Percentiles rank a stretch among this genome's conserved stretches.
Conservation (phyloP, 2,888 invertebrate genomes). For the Malacosoma neustria region DNA sequence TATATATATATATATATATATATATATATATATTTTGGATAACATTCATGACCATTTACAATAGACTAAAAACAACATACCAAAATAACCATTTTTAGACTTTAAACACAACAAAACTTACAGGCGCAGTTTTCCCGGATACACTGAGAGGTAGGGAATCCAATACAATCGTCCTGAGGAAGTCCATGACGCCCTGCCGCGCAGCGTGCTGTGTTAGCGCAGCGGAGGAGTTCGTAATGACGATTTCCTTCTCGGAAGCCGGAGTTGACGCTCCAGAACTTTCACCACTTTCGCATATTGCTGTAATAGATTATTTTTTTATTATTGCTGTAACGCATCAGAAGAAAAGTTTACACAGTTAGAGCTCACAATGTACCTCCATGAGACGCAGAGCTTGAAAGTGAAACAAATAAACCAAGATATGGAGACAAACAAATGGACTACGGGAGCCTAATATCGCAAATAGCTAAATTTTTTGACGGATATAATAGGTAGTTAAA, state of each 20-base stretch:
- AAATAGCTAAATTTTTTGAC: too few relatives aligned
- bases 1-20: too few relatives aligned
- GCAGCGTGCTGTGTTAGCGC: slow-evolving; percentile 85
- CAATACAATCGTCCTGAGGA: slow-evolving; percentile 92
- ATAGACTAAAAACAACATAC: not conserved
- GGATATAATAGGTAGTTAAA: too few relatives aligned
- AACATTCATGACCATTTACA: too few relatives aligned
- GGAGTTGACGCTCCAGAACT: slow-evolving; percentile 89
- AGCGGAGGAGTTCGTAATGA: slow-evolving; percentile 57
- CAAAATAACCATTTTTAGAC: not conserved
- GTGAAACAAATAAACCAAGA: too few relatives aligned
- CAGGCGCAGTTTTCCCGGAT: slow-evolving; percentile 84
- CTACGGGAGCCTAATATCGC: too few relatives aligned
- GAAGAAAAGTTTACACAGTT: too few relatives aligned
- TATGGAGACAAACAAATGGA: too few relatives aligned
- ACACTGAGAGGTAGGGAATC: slow-evolving; percentile 92
- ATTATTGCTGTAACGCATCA: too few relatives aligned
- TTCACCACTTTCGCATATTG: slow-evolving; percentile 78
- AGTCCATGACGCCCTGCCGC: slow-evolving; percentile 94
- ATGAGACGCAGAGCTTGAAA: too few relatives aligned
- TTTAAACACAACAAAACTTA: slow-evolving; percentile 23
- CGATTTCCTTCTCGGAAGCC: slow-evolving; percentile 74
- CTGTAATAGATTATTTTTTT: slow-evolving; percentile 28
- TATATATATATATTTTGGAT: too few relatives aligned
- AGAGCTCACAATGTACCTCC: too few relatives aligned